phyloP scores from a whole-genome alignment of 2,888 invertebrate species.

The Gryllus longicercus region DNA sequence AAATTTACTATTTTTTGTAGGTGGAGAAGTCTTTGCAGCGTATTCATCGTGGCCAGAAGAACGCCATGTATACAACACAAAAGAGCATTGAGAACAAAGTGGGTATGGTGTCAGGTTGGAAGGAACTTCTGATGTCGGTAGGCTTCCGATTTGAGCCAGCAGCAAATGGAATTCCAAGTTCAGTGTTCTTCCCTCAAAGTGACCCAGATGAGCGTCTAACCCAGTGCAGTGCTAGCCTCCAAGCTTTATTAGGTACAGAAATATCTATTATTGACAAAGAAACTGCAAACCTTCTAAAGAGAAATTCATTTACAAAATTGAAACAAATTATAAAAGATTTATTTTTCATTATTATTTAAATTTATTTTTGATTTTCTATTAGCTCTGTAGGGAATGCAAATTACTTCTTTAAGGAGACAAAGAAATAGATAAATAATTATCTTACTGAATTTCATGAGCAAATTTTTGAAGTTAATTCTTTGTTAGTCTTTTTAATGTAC shows the following conservation, averaged over 20 bases:
- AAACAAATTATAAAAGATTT: too few species aligned
- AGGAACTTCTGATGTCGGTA: constrained; percentile 89
- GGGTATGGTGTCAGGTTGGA: constrained; percentile 82
- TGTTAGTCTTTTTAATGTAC: not conserved
- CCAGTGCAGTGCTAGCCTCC: constrained; percentile 87
- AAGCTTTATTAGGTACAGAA: constrained; percentile 67
- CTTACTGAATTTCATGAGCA: not conserved
- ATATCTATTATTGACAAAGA: not conserved
- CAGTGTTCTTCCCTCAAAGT: constrained; percentile 94
- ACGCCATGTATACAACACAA: constrained; percentile 97
- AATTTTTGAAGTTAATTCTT: not conserved
- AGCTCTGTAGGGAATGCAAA: too few species aligned
- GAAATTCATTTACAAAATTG: too few species aligned
- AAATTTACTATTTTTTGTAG: constrained; percentile 41
- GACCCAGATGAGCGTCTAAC: constrained; percentile 90
- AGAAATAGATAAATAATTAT: not conserved
- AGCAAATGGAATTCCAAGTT: constrained; percentile 89
- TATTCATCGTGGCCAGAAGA: constrained; percentile 90
- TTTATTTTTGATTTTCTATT: too few species aligned
- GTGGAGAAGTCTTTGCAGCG: constrained; percentile 90
- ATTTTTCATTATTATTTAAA: too few species aligned
- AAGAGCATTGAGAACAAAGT: constrained; percentile 94
- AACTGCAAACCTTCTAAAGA: too few species aligned
- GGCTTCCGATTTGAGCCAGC: constrained; percentile 95
- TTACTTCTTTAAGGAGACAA: too few species aligned